Evolutionary conservation across 2,888 invertebrate species (phyloP), one percentile per base, ranked within the genome.

Genomic region (Hypsopygia costalis): DNA sequence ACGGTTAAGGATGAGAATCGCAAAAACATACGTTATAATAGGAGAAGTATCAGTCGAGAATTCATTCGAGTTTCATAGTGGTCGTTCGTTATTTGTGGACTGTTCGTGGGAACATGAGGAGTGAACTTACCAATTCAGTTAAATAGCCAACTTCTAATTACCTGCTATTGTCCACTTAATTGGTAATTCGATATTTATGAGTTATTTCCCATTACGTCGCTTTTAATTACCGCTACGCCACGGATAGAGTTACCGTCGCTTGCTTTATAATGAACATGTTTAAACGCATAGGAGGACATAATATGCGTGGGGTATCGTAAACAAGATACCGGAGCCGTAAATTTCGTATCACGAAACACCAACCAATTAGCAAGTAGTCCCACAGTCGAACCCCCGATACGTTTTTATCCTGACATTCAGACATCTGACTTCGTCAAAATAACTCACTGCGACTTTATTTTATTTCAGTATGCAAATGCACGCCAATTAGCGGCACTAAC

Each of bases 381-480:
- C 25, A 11, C 27, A 20, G 32, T 36, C 39, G 27, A 25, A 39
- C 33, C 39, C 39, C 33, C 11, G 25, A 21, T 30, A 35, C 37
- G 10, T 34, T 27, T 34, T 37, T 35, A 40, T 40, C 40, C 30
- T 54, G 55, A 56, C 63, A 67, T 62, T 68, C 62, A 63, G 64
- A 59, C 63, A 66, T 70, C 71, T 65, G 67, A 69, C 71, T 72
- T 69, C 72, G 69, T 79, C 77, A 76, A 72, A 77, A 81, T 81
- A 82, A 81, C 70, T 81, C 75, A 77, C 67, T 77, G 63, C 49
- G 64, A 62, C 68, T 78, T 77, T 71, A 76, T 75, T 81, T 79
- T 75, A 81, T 74, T 76, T 78, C 76, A 75, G 69, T 78, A 85
- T 86, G 85, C 81, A 86, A 87, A 87, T 85, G 74, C 74, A 81